Evolutionary conservation across 1,140 invertebrate genomes (phyloP).

Genomic region (Philaenus spumarius): DNA sequence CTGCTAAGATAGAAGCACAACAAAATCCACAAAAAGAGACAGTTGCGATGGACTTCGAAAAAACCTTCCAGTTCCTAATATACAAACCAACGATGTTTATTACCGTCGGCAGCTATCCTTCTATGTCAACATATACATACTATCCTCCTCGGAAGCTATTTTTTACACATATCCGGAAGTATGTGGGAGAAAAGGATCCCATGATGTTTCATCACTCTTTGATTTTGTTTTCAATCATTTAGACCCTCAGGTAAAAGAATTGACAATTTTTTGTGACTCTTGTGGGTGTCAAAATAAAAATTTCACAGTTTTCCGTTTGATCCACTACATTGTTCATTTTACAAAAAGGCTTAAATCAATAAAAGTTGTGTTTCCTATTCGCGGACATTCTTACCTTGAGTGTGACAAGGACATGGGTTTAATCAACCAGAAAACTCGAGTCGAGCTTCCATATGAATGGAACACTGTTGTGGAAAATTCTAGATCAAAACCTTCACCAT

Average conservation of each 20-base stretch:
- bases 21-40: neutral
- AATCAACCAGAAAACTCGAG: conserved; percentile 14
- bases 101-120: neutral
- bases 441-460: conserved; percentile 15
- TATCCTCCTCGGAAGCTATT: neutral
- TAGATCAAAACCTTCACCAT: conserved; percentile 10
- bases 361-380: conserved; percentile 23
- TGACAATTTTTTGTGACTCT: conserved; percentile 27
- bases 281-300: conserved; percentile 26
- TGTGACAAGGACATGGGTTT: conserved; percentile 22
- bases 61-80: neutral
- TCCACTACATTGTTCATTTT: conserved; percentile 24
- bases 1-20: neutral
- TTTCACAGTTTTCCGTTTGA: conserved; percentile 17
- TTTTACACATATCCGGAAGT: conserved; percentile 20
- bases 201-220: conserved; percentile 23
- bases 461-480: neutral
- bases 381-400: conserved; percentile 26
- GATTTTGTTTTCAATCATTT: conserved; percentile 21
- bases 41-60: neutral
- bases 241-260: conserved; percentile 9
- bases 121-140: neutral
- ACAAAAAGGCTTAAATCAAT: conserved; percentile 18
- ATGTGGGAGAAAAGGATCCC: conserved; percentile 18
- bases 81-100: neutral